Evolutionary conservation across 1,140 invertebrate species (phyloP), one percentile per base, ranked within the genome.

Genomic region (Frieseomelitta varia): DNA sequence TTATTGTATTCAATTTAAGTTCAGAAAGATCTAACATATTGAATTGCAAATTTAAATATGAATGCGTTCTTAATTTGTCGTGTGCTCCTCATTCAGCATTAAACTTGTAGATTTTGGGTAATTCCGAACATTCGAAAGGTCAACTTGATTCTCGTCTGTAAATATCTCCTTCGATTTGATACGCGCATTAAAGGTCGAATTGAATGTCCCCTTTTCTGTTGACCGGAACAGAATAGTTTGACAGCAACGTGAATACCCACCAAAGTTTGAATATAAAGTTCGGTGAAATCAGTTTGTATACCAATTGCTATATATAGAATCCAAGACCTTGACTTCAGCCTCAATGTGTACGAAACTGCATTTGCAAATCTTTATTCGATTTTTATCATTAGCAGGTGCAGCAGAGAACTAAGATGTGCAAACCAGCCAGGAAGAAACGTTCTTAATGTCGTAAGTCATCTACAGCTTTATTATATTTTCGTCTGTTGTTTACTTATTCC

Each of bases 361-460:
- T 86, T 87, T 8, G 8, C 90, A 88, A 83, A 30, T 30, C 61
- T 89, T 89, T 83, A 88, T 89, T 87, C 87, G 76, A 85, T 93
- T 86, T 88, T 84, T 88, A 81, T 75, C 89, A 78, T 87, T 68
- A n/a, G 74, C 79, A 89, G 91, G 88, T 91, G 90, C 84, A 81
- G 85, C 76, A 87, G 85, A 76, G 79, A 88, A 91, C 75, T 91
- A 93, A 92, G 91, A 94, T 94, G 92, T 92, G 87, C 88, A 92
- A 91, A 90, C 90, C 89, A 90, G 93, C 90, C 84, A 92, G 90
- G 87, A 90, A 92, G 87, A 92, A 89, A 92, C 90, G 88, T 79
- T 93, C 91, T 93, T 93, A 92, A 92, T 88, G 88, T 89, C 91
- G 92, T 90, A 80, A 93, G 91, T 91, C 81, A 61, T 80, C 21